Percentiles rank a stretch among this genome's conserved stretches.
These are phyloP conservation scores for Pimephales promelas DNA, from an alignment of 2,113 vertebrate genomes.

Conservation along the genomic window DNA sequence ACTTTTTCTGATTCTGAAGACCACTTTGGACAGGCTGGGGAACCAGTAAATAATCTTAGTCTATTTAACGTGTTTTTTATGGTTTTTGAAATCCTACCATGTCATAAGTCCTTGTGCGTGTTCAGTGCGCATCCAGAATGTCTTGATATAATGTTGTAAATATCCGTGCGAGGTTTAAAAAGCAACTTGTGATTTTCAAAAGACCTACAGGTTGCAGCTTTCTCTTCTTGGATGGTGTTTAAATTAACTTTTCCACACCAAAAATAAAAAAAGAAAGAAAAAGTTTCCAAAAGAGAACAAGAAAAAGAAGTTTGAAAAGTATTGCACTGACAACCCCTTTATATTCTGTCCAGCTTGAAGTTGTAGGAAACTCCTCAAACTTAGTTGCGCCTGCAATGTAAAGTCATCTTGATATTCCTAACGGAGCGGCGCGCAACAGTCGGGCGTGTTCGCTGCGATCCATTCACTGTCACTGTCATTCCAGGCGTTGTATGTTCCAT, in stretches of 20 bases:
- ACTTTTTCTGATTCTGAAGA: background rate
- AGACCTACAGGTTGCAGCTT: constrained; percentile 64
- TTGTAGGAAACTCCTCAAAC: constrained; percentile 21
- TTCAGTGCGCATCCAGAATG: constrained; percentile 32
- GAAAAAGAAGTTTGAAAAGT: background rate
- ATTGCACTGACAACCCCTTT: background rate
- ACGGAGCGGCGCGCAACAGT: constrained; percentile 1
- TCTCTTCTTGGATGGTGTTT: constrained; percentile 28
- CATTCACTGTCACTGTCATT: constrained; percentile 3
- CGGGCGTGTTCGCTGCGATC: constrained; percentile 20
- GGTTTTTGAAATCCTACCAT: constrained; percentile 22
- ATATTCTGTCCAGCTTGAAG: background rate
- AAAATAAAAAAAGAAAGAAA: background rate
- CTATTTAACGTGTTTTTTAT: background rate
- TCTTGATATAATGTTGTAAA: constrained; percentile 31
- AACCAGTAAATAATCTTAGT: background rate
- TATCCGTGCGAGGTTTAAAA: constrained; percentile 55
- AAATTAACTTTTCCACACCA: constrained; percentile 48
- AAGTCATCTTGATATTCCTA: background rate
- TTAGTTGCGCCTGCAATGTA: background rate
- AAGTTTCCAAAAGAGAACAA: background rate
- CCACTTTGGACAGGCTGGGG: background rate
- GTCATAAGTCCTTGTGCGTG: constrained; percentile 13
- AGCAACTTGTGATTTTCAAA: constrained; percentile 32
- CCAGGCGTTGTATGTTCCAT: background rate